Conservation (phyloP, 2,888 invertebrate species). For the Amphimallon solstitiale region DNA sequence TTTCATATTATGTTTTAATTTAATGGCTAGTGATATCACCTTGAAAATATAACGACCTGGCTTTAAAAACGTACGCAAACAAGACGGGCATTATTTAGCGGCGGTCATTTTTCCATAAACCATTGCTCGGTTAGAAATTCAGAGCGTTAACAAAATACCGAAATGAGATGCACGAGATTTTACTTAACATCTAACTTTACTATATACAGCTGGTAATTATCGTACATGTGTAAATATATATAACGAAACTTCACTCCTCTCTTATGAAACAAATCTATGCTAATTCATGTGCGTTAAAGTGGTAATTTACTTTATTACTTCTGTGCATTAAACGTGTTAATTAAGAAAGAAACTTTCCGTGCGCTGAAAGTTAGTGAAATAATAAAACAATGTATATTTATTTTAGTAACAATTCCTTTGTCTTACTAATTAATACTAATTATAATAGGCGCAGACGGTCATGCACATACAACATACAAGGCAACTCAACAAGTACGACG, state of each 20-base stretch:
- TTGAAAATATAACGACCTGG: conserved; percentile 30
- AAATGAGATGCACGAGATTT: conserved; percentile 26
- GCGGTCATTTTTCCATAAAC: conserved; percentile 20
- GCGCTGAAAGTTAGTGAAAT: too few relatives aligned
- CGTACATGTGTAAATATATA: conserved; percentile 24
- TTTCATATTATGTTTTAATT: conserved; percentile 15
- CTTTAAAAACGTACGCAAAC: conserved; percentile 28
- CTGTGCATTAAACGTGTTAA: conserved; percentile 24
- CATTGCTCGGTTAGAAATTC: conserved; percentile 17
- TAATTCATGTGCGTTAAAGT: conserved; percentile 14
- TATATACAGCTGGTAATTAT: conserved; percentile 6
- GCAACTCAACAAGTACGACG: too few relatives aligned
- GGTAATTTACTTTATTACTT: conserved; percentile 13
- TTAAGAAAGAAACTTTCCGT: not conserved
- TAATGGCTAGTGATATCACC: conserved; percentile 21
- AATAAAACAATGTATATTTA: too few relatives aligned
- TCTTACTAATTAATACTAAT: too few relatives aligned
- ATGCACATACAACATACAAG: too few relatives aligned
- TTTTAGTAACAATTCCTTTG: too few relatives aligned
- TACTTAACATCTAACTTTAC: conserved; percentile 14
- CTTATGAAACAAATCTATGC: conserved; percentile 5
- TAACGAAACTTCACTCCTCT: conserved; percentile 11
- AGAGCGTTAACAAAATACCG: conserved; percentile 7
- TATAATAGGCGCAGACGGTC: too few relatives aligned
- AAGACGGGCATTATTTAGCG: conserved; percentile 19